Percentiles rank a stretch among this genome's conserved stretches.
These are phyloP conservation scores for Epinotia nisella DNA, from an alignment of 2,888 invertebrate species.

Conservation along the genomic window DNA sequence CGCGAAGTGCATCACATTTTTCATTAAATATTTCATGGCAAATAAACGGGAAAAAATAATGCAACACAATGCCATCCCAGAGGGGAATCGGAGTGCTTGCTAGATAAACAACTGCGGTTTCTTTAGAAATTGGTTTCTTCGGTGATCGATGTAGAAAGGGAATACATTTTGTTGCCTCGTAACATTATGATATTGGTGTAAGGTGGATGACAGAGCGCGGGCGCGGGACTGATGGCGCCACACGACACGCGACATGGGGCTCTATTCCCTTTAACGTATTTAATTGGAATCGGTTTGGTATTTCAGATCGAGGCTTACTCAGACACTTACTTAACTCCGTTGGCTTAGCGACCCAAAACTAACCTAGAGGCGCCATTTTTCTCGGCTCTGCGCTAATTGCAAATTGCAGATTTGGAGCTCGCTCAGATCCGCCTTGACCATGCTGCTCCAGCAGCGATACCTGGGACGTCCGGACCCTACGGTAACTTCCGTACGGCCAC, in stretches of 20 bases:
- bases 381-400: too few species aligned
- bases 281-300: neutral
- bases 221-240: conserved; percentile 8
- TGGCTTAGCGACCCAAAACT: too few species aligned
- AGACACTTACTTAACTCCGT: too few species aligned
- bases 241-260: neutral
- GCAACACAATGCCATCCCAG: conserved; percentile 16
- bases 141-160: neutral
- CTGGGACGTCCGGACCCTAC: too few species aligned
- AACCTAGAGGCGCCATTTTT: too few species aligned
- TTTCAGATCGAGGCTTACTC: too few species aligned
- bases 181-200: conserved; percentile 27
- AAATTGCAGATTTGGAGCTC: too few species aligned
- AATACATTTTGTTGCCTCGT: neutral
- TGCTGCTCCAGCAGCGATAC: too few species aligned
- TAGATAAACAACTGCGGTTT: conserved; percentile 7
- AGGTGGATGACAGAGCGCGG: conserved; percentile 9
- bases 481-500: too few species aligned
- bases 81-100: conserved; percentile 9
- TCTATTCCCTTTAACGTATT: neutral
- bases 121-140: conserved; percentile 10
- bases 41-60: neutral
- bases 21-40: neutral
- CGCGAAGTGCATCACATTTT: neutral
- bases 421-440: too few species aligned